phyloP scores from a whole-genome alignment of 30 jellyfish, hydroid and myxozoan species.

The Catostylus mosaicus region DNA sequence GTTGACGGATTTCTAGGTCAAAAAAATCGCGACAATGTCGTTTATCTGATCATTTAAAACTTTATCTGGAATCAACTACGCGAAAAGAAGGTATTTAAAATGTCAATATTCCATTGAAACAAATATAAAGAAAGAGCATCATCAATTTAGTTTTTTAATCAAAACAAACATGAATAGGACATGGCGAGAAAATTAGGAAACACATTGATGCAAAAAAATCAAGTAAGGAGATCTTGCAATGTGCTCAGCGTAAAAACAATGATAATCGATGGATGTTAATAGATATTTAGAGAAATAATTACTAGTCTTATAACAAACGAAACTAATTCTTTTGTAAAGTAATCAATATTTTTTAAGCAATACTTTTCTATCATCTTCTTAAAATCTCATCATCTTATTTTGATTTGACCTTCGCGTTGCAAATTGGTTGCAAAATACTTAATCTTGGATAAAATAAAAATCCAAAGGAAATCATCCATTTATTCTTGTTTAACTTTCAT shows the following conservation, averaged over 20 bases:
- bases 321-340: not conserved
- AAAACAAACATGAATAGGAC: slow-evolving; percentile 2
- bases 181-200: not conserved
- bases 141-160: not conserved
- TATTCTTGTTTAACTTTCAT: too few species aligned
- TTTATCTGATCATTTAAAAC: slow-evolving; percentile 22
- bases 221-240: not conserved
- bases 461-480: too few species aligned
- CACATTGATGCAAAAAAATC: not conserved
- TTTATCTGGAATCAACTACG: slow-evolving; percentile 42
- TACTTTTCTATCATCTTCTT: too few species aligned
- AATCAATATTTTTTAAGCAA: too few species aligned
- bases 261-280: too few species aligned
- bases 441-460: too few species aligned
- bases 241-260: too few species aligned
- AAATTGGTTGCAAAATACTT: too few species aligned
- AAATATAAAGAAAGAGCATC: slow-evolving; percentile 1
- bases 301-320: not conserved
- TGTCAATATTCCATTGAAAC: slow-evolving; percentile 30
- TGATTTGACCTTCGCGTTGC: too few species aligned
- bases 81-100: slow-evolving; percentile 19
- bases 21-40: slow-evolving; percentile 9
- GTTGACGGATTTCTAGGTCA: slow-evolving; percentile 41
- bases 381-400: too few species aligned
- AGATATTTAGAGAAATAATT: too few species aligned